Evolutionary conservation across 2,797 vertebrate species (phyloP).

Genomic region (Myripristis murdjan): DNA sequence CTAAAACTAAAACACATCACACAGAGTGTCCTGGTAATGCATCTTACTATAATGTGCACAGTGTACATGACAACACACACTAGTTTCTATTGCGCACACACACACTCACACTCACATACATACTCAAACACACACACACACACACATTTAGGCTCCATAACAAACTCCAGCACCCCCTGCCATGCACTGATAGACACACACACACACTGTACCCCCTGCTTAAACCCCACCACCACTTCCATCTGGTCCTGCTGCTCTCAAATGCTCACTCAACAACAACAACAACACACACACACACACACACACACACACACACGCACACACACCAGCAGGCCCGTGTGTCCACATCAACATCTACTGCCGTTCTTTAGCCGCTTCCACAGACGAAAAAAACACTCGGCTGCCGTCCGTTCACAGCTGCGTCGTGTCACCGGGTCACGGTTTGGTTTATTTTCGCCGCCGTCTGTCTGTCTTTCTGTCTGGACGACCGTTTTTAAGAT

Average conservation of each 20-base stretch:
- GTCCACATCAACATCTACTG: slow-evolving; percentile 20
- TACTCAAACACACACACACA: not conserved
- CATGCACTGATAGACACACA: slow-evolving; percentile 11
- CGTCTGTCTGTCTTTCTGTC: not conserved
- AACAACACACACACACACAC: no score
- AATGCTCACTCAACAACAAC: slow-evolving; percentile 15
- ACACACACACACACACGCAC: slow-evolving; percentile 29
- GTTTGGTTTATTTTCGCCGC: slow-evolving; percentile 9
- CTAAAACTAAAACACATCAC: no score
- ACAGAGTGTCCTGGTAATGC: no score
- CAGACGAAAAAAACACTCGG: not conserved
- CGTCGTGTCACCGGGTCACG: slow-evolving; percentile 2
- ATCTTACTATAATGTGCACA: no score
- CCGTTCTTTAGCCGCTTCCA: slow-evolving; percentile 34
- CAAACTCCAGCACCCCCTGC: not conserved
- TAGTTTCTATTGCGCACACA: not conserved
- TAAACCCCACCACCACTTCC: slow-evolving; percentile 18
- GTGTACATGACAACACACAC: not conserved
- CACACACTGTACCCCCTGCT: not conserved
- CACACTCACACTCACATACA: not conserved
- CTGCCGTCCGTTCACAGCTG: not conserved
- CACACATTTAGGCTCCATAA: no score
- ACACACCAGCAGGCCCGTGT: not conserved
- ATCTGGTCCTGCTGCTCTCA: slow-evolving; percentile 46
- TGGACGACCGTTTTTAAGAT: slow-evolving; percentile 3